Conservation (phyloP, 2,113 vertebrate genomes). For the Hemiscyllium ocellatum region DNA sequence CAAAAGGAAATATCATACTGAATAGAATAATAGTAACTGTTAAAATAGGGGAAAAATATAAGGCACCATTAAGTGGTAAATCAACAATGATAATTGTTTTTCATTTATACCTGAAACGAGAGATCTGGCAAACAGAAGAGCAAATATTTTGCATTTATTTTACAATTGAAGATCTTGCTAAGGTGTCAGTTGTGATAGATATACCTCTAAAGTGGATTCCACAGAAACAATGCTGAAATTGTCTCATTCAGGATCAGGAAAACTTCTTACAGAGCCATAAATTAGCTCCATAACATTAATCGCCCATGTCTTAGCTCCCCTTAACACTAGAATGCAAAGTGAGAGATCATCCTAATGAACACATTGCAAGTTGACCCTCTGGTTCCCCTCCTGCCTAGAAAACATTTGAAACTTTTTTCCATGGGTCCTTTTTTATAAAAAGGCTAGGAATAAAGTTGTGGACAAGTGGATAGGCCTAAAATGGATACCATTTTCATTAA, state of each 20-base stretch:
- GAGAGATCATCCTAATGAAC: neutral
- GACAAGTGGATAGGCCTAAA: neutral
- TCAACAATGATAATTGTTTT: neutral
- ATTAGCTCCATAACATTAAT: neutral
- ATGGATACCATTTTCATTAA: neutral
- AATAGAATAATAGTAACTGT: neutral
- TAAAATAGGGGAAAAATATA: neutral
- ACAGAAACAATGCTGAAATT: neutral
- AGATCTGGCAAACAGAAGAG: neutral
- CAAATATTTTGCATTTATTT: neutral
- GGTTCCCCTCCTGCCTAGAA: too few relatives aligned
- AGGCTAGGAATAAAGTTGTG: neutral
- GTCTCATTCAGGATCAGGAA: neutral
- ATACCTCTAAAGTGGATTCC: neutral
- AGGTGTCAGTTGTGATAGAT: neutral
- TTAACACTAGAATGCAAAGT: neutral
- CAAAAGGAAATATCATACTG: neutral
- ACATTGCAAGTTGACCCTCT: neutral
- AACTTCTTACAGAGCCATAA: too few relatives aligned
- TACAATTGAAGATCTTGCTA: neutral
- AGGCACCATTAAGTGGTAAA: neutral
- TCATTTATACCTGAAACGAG: neutral
- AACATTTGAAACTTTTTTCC: too few relatives aligned
- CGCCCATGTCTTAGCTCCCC: neutral
- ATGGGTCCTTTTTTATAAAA: neutral